Evolutionary conservation across 2,888 invertebrate genomes (phyloP).

Genomic region (Trachelus tabidus): DNA sequence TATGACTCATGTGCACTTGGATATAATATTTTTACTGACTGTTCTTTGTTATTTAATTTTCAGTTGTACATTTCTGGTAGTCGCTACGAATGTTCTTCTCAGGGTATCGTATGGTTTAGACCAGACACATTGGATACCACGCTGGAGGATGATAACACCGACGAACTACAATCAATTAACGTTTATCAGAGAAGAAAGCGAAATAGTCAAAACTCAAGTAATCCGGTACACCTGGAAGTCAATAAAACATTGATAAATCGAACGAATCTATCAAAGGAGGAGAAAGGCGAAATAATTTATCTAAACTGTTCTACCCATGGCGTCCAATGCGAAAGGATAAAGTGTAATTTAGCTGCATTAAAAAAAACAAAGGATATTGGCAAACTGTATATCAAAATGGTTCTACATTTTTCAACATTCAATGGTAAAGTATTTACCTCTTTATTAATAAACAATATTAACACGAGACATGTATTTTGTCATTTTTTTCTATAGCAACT

Average conservation of each 20-base stretch:
- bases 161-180: background rate
- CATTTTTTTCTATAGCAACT: background rate
- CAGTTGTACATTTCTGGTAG: conserved; percentile 38
- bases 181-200: background rate
- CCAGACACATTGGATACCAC: background rate
- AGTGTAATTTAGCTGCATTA: conserved; percentile 36
- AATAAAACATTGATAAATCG: background rate
- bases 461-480: background rate
- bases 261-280: background rate
- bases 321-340: conserved; percentile 37
- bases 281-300: conserved; percentile 18
- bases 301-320: conserved; percentile 42
- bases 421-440: conserved; percentile 27
- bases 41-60: background rate
- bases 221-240: background rate
- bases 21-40: background rate
- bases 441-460: background rate
- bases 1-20: background rate
- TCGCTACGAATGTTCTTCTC: conserved; percentile 33
- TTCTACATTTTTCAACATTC: conserved; percentile 33
- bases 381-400: conserved; percentile 34
- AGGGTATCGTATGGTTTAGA: conserved; percentile 4
- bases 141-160: background rate
- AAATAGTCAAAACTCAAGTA: background rate
- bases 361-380: conserved; percentile 39